Conservation (phyloP, 2,888 invertebrate genomes). For the Galeruca laticollis region DNA sequence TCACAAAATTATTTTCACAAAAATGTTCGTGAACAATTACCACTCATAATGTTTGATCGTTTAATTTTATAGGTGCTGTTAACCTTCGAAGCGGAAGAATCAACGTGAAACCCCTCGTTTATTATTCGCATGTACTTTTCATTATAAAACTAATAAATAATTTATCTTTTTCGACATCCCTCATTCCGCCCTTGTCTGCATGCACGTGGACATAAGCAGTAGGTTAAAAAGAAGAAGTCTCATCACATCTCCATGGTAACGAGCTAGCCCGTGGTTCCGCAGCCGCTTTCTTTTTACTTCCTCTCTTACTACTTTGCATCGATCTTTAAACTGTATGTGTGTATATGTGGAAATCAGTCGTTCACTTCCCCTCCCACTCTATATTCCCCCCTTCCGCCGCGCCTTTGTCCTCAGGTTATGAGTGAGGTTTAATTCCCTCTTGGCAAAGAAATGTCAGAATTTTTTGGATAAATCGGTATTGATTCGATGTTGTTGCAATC, state of each 20-base stretch:
- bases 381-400: constrained; percentile 22
- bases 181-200: constrained; percentile 47
- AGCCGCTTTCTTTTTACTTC: constrained; percentile 52
- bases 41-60: background rate
- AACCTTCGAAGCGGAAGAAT: constrained; percentile 14
- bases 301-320: constrained; percentile 66
- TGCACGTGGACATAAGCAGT: constrained; percentile 65
- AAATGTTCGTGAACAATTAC: background rate
- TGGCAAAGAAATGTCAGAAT: constrained; percentile 42
- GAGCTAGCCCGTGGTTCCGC: constrained; percentile 66
- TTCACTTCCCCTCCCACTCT: constrained; percentile 49
- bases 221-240: constrained; percentile 68
- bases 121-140: constrained; percentile 28
- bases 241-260: constrained; percentile 69
- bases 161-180: constrained; percentile 37
- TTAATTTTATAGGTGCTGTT: background rate
- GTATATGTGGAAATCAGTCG: constrained; percentile 56
- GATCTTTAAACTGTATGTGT: constrained; percentile 66
- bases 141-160: constrained; percentile 39
- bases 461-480: constrained; percentile 41
- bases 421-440: constrained; percentile 44
- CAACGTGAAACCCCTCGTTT: constrained; percentile 16
- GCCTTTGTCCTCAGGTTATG: constrained; percentile 51
- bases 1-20: background rate
- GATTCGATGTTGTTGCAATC: constrained; percentile 27